Conservation (phyloP, 2,113 vertebrate genomes). For the Coturnix japonica region DNA sequence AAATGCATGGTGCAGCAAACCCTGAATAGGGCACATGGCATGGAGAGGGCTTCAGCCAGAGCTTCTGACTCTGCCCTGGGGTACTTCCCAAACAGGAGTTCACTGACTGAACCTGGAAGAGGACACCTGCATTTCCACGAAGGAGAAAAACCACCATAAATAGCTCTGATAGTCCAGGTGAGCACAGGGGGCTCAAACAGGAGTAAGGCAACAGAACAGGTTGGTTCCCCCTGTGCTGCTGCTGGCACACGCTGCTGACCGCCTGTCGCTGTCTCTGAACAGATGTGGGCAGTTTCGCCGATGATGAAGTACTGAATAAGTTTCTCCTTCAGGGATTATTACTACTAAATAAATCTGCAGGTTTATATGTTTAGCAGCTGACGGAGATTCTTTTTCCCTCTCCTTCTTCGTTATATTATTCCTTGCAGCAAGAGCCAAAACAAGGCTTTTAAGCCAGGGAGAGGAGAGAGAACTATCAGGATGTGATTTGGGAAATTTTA, state of each 20-base stretch:
- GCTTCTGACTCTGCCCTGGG: rapidly evolving
- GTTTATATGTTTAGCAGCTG: conserved; percentile 76
- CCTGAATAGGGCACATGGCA: not conserved
- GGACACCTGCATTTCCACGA: not conserved
- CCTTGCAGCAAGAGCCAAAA: conserved; percentile 45
- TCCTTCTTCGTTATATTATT: not conserved
- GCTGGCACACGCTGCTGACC: conserved; percentile 26
- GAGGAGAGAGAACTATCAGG: not conserved
- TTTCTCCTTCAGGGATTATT: conserved; percentile 73
- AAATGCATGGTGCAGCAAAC: not conserved
- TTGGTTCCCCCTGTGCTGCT: conserved; percentile 46
- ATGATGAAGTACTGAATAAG: conserved; percentile 70
- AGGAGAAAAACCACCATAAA: not conserved
- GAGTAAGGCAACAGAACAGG: conserved; percentile 22
- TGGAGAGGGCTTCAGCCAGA: not conserved
- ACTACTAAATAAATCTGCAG: conserved; percentile 64
- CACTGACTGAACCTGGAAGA: rapidly evolving
- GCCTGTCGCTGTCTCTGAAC: conserved; percentile 58
- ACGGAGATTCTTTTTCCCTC: conserved; percentile 47
- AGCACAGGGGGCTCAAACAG: not conserved
- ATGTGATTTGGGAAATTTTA: conserved; percentile 22
- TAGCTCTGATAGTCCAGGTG: not conserved
- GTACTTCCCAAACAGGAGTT: not conserved
- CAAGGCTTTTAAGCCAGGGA: conserved; percentile 37
- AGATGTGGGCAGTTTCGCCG: conserved; percentile 71